Evolutionary conservation across 2,888 invertebrate species (phyloP).

Genomic region (Pterostichus niger): DNA sequence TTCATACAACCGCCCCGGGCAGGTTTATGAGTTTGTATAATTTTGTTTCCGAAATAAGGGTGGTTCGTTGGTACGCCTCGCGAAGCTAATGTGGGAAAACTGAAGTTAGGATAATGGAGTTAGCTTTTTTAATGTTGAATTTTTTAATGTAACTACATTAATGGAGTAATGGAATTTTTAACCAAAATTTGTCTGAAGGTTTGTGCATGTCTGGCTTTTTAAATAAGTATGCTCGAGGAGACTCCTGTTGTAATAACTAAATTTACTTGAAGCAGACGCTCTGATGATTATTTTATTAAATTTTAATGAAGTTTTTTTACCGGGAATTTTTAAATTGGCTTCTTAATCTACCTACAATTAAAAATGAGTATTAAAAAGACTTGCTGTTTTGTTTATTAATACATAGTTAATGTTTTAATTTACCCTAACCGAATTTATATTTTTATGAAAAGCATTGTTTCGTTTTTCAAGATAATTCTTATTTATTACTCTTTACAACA

Average conservation of each 20-base stretch:
- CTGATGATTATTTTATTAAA: too few species aligned
- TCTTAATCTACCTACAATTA: too few species aligned
- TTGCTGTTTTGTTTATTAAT: too few species aligned
- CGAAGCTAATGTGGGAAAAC: slow-evolving; percentile 27
- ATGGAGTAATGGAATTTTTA: slow-evolving; percentile 31
- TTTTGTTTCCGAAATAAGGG: slow-evolving; percentile 46
- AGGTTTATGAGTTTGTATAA: slow-evolving; percentile 17
- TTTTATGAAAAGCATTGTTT: too few species aligned
- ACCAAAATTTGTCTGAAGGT: slow-evolving; percentile 8
- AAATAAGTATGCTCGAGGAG: neutral
- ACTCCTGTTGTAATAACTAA: neutral
- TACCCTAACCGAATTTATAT: too few species aligned
- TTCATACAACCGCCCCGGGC: slow-evolving; percentile 31
- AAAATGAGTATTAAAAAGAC: too few species aligned
- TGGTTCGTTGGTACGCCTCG: neutral
- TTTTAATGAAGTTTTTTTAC: neutral
- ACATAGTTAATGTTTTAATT: too few species aligned
- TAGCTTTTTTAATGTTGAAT: neutral
- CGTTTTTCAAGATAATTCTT: too few species aligned
- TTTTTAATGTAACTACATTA: slow-evolving; percentile 22
- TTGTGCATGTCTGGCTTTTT: neutral
- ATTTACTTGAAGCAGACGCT: too few species aligned
- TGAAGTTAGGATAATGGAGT: neutral
- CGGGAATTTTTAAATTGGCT: neutral
- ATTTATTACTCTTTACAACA: too few species aligned